Base-by-base conservation (phyloP, 1,140 invertebrate genomes). In the Drosophila parabipectinata region DNA sequence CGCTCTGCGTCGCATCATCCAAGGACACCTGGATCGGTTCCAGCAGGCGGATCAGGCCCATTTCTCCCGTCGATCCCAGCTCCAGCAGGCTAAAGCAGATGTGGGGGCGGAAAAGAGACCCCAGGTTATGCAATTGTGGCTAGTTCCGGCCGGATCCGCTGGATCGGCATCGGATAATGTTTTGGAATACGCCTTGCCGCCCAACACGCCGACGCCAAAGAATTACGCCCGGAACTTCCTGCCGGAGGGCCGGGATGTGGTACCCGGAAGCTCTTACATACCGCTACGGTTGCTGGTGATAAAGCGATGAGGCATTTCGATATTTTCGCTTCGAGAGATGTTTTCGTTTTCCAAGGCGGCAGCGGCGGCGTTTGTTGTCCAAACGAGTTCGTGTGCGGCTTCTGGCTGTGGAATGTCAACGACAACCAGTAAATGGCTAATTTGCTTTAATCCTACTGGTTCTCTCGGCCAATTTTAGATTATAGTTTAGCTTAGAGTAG, bases 201-300 rank as follows among this genome's bases (percentile, higher is more conserved):
- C 80, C 5, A 85, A 89, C 24, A 67, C 80, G 14, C 84, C 88
- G 8, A 89, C 81, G n/a, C 77, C 75, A 8, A 90, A 90, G 68
- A 90, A 90, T 57, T 90, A 90, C 64, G 87, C 87, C 3, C 85
- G 75, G 51, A 77, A 90, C 48, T 90, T 90, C 53, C 53, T 90
- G 53, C 87, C 87, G 4, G 76, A 79, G 26, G 87, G 82, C 69
- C 67, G 69, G 67, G 87, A 90, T 83, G 87, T 90, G 53, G 83
- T 75, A 83, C 87, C 87, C 79, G 87, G 87, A 88, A 90, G 87
- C 64, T 90, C 87, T n/a, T 90, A 90, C 61, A 83, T 90, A 71
- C 87, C 87, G 60, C 66, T 90, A 50, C 62, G 71, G 44, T 21
- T 85, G 69, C 48, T 85, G 48, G 51, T 74, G 54, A 85, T 87